These are phyloP conservation scores for Tenthredo scrophulariae DNA, from an alignment of 2,888 invertebrate genomes.

Conservation along the genomic window DNA sequence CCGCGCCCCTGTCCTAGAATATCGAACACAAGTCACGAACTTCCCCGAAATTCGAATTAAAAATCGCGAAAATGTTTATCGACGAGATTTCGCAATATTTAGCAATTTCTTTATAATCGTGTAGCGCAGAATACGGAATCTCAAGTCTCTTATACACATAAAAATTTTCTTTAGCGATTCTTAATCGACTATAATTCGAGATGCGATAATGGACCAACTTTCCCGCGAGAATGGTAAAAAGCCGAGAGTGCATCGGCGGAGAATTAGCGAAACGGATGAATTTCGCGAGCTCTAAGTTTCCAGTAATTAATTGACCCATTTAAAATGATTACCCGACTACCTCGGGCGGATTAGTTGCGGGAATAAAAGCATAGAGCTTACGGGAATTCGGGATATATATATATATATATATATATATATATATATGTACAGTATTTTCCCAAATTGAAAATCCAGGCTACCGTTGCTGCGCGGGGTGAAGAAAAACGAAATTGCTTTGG, in stretches of 20 bases:
- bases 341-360: neutral
- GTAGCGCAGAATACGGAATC: too few species aligned
- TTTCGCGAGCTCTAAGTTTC: neutral
- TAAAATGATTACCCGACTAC: neutral
- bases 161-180: neutral
- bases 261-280: neutral
- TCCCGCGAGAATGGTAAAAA: neutral
- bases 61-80: neutral
- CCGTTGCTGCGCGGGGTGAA: neutral
- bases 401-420: neutral
- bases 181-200: neutral
- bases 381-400: neutral
- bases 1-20: neutral
- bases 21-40: neutral
- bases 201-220: neutral
- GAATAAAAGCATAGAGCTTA: neutral
- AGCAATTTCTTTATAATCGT: too few species aligned
- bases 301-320: slow-evolving; percentile 30
- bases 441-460: neutral
- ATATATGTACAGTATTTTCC: neutral
- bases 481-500: neutral
- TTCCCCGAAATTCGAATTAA: neutral
- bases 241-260: neutral
- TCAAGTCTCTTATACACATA: neutral
- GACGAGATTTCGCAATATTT: too few species aligned